Conservation (phyloP, 2,888 invertebrate genomes). For the Eupithecia subumbrata region DNA sequence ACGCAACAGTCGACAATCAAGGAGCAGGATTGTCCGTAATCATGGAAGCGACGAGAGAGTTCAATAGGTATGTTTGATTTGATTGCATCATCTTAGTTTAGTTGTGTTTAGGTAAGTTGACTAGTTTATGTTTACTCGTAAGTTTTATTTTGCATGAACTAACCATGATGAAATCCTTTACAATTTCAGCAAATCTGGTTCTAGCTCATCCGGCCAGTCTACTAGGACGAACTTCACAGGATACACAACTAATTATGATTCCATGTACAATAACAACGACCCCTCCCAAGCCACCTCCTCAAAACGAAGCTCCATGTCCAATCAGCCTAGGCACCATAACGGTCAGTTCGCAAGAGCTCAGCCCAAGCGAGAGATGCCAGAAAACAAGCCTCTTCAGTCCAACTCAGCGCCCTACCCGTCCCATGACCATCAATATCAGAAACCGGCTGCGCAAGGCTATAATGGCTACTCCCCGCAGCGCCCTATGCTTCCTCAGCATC, state of each 20-base stretch:
- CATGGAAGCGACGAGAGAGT: conserved; percentile 86
- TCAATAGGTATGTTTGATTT: conserved; percentile 74
- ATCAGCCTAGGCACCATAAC: conserved; percentile 68
- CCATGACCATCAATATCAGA: conserved; percentile 80
- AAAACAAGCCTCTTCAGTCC: conserved; percentile 57
- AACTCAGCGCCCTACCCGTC: conserved; percentile 70
- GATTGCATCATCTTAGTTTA: not conserved
- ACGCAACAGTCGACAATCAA: conserved; percentile 72
- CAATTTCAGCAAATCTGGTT: conserved; percentile 79
- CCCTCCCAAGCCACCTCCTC: conserved; percentile 67
- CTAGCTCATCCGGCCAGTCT: conserved; percentile 80
- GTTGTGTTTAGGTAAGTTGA: not conserved
- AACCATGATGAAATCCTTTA: conserved; percentile 30
- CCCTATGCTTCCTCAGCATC: conserved; percentile 67
- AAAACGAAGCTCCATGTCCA: conserved; percentile 71
- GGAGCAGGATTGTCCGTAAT: conserved; percentile 84
- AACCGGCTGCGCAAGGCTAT: conserved; percentile 63
- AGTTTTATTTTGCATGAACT: conserved; percentile 21
- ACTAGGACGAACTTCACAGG: conserved; percentile 78
- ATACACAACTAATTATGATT: conserved; percentile 76
- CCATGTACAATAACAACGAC: conserved; percentile 77
- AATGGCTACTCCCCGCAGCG: conserved; percentile 75
- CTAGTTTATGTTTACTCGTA: not conserved
- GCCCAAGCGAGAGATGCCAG: conserved; percentile 65
- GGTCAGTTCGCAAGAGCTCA: conserved; percentile 73